A percentile compares a stretch with the other conserved stretches of the same genome.
These are phyloP conservation scores for Sebastiscus albofasciatus DNA, from an alignment of 2,797 vertebrate genomes.

Conservation along the genomic window DNA sequence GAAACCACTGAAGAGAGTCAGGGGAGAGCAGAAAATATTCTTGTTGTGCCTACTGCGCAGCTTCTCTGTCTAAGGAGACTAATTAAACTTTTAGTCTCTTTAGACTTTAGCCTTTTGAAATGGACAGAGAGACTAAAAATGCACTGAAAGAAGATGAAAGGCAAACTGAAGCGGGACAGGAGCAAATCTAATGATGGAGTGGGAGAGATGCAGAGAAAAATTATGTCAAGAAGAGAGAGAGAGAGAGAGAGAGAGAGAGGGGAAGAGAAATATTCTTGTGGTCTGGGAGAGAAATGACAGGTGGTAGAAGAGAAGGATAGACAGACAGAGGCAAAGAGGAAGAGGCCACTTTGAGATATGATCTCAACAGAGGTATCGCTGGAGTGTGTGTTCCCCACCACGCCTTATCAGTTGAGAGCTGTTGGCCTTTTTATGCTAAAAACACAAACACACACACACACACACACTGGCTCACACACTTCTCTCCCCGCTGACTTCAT, in stretches of 20 bases:
- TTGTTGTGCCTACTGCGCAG: background rate
- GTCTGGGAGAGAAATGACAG: background rate
- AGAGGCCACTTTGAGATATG: conserved; percentile 29
- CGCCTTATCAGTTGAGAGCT: conserved; percentile 28
- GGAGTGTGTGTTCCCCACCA: conserved; percentile 26
- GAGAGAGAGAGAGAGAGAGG: background rate
- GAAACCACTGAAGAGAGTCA: conserved; percentile 13
- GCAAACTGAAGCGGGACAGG: background rate
- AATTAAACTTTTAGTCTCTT: conserved; percentile 17
- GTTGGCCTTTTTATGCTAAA: conserved; percentile 49
- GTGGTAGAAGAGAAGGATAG: background rate
- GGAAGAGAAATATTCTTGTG: background rate
- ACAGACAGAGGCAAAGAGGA: background rate
- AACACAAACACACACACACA: conserved; percentile 22
- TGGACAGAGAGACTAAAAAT: background rate
- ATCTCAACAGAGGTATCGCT: conserved; percentile 31
- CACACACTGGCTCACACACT: conserved; percentile 3
- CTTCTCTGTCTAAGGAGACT: conserved; percentile 6
- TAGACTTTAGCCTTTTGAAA: conserved; percentile 13
- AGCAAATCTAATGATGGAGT: background rate
- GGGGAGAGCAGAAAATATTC: background rate
- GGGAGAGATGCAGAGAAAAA: background rate
- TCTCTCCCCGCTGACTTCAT: conserved; percentile 60
- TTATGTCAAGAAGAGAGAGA: background rate
- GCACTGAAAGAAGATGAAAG: background rate